These are phyloP conservation scores for Zapus hudsonius DNA, from an alignment of 2,113 vertebrate species.

Conservation along the genomic window DNA sequence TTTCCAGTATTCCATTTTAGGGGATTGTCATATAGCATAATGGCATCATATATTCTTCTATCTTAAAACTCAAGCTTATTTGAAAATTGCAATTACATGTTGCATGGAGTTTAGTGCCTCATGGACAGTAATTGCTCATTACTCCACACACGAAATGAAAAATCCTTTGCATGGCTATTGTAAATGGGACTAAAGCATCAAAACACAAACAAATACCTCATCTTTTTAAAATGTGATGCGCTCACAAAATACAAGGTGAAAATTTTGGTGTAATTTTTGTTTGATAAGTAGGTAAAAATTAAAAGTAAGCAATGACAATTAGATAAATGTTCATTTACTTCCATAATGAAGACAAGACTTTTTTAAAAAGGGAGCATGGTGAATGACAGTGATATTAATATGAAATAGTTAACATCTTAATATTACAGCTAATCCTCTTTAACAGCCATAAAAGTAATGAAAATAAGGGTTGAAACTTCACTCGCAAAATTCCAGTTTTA, in stretches of 20 bases:
- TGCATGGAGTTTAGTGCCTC: neutral
- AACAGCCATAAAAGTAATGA: neutral
- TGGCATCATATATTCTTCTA: neutral
- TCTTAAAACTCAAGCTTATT: neutral
- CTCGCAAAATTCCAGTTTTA: neutral
- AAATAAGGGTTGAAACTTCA: constrained; percentile 25
- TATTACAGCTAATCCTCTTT: neutral
- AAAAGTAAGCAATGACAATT: constrained; percentile 32
- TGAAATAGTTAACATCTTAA: neutral
- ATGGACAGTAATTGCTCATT: neutral
- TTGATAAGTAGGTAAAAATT: constrained; percentile 12
- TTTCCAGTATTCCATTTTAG: constrained; percentile 31
- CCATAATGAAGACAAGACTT: neutral
- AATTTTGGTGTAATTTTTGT: neutral
- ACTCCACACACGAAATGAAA: neutral
- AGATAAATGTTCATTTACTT: constrained; percentile 1
- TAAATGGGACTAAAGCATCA: neutral
- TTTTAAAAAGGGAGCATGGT: neutral
- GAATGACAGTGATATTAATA: neutral
- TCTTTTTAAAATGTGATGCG: neutral
- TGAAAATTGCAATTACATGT: neutral
- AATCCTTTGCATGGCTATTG: neutral
- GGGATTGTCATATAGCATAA: neutral
- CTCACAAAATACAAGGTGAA: constrained; percentile 1
- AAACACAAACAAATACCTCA: neutral